Conservation (phyloP, 2,113 vertebrate species). For the Oncorhynchus masou region DNA sequence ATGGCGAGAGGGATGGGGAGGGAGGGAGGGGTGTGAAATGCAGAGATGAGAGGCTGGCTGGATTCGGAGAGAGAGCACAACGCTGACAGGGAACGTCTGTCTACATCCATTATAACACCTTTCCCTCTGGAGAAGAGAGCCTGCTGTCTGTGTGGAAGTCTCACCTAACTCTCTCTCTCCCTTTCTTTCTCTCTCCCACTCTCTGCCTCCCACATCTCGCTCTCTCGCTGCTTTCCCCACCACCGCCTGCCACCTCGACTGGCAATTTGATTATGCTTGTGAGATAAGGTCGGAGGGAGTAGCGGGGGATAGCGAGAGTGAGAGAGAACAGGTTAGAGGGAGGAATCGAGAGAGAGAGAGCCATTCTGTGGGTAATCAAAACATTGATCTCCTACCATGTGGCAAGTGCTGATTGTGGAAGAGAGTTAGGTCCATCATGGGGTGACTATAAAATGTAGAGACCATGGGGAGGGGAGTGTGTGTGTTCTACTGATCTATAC, state of each 20-base stretch:
- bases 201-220: slow-evolving; percentile 7
- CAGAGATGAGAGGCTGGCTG: slow-evolving; percentile 56
- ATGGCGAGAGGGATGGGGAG: background rate
- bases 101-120: slow-evolving; percentile 55
- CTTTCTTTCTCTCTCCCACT: slow-evolving; percentile 8
- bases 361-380: slow-evolving; percentile 19
- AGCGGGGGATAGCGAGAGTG: slow-evolving; percentile 15
- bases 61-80: slow-evolving; percentile 41
- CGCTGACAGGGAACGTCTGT: slow-evolving; percentile 59
- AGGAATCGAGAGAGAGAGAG: slow-evolving; percentile 1
- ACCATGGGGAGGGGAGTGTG: background rate
- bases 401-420: slow-evolving; percentile 55
- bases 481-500: slow-evolving; percentile 14
- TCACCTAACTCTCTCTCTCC: slow-evolving; percentile 40
- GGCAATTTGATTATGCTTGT: slow-evolving; percentile 53
- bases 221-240: slow-evolving; percentile 47
- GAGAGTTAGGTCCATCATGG: slow-evolving; percentile 46
- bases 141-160: slow-evolving; percentile 33
- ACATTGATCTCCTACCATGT: slow-evolving; percentile 56
- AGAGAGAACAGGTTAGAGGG: too few relatives aligned
- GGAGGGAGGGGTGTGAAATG: slow-evolving; percentile 42
- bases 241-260: slow-evolving; percentile 50
- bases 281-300: slow-evolving; percentile 45
- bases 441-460: slow-evolving; percentile 12
- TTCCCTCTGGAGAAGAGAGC: slow-evolving; percentile 46